Conservation (phyloP, 1,140 invertebrate species). For the Caenorhabditis brenneri region DNA sequence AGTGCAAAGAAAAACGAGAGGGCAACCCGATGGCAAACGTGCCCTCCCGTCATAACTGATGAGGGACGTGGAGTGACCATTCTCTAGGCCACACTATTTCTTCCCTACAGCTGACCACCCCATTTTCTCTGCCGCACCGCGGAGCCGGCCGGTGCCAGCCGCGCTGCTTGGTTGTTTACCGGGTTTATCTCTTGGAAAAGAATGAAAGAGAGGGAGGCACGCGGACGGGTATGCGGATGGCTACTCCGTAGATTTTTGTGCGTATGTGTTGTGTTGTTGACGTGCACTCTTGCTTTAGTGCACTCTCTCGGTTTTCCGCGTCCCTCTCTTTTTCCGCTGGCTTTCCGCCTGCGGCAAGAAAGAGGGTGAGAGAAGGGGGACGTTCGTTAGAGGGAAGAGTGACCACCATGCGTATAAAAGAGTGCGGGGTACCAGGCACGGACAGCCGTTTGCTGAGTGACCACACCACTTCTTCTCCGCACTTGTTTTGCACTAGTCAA, state of each 20-base stretch:
- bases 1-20: conserved; percentile 32
- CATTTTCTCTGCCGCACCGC: conserved; percentile 31
- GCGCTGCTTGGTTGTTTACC: conserved; percentile 31
- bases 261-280: conserved; percentile 18
- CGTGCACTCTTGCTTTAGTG: conserved; percentile 13
- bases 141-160: conserved; percentile 34
- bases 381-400: conserved; percentile 24
- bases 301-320: conserved; percentile 27
- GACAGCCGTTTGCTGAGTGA: conserved; percentile 42
- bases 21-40: conserved; percentile 28
- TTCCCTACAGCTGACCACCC: conserved; percentile 27
- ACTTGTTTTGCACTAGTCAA: conserved; percentile 43
- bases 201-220: background rate
- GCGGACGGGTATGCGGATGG: conserved; percentile 30
- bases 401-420: conserved; percentile 41
- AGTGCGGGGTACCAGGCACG: conserved; percentile 32
- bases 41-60: conserved; percentile 41
- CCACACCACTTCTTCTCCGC: conserved; percentile 36
- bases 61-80: conserved; percentile 20
- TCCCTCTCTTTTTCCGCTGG: conserved; percentile 7
- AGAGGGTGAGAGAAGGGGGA: background rate
- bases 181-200: conserved; percentile 39
- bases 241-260: conserved; percentile 32
- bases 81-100: conserved; percentile 8
- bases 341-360: conserved; percentile 3